Evolutionary conservation across 1,140 invertebrate genomes (phyloP).

Genomic region (Drosophila subpulchrella): DNA sequence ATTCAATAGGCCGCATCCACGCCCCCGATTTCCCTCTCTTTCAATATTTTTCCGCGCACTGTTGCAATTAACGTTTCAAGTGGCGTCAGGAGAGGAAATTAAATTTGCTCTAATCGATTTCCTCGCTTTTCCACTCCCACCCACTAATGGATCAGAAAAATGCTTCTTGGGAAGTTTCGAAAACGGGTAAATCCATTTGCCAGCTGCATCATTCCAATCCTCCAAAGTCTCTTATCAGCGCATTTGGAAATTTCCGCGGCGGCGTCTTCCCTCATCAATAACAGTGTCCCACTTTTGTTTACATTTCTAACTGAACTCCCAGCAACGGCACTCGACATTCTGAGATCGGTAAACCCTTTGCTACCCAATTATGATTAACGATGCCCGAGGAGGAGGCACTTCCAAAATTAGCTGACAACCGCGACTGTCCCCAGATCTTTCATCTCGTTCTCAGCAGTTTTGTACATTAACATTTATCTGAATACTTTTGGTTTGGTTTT

Average conservation of each 20-base stretch:
- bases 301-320: slow-evolving; percentile 23
- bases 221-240: slow-evolving; percentile 18
- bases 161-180: slow-evolving; percentile 21
- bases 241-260: slow-evolving; percentile 11
- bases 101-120: slow-evolving; percentile 41
- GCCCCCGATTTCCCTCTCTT: background rate
- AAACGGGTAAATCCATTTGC: slow-evolving; percentile 13
- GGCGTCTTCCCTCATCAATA: slow-evolving; percentile 12
- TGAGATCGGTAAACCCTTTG: slow-evolving; percentile 52
- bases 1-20: slow-evolving; percentile 32
- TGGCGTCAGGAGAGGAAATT: slow-evolving; percentile 67
- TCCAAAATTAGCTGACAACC: slow-evolving; percentile 58
- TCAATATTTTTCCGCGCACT: background rate
- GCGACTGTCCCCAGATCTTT: slow-evolving; percentile 50
- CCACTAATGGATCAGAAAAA: slow-evolving; percentile 16
- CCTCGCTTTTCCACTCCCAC: background rate
- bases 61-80: slow-evolving; percentile 70
- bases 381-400: slow-evolving; percentile 32
- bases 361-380: slow-evolving; percentile 75
- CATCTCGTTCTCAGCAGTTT: slow-evolving; percentile 56
- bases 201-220: slow-evolving; percentile 13
- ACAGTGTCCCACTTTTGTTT: slow-evolving; percentile 3
- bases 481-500: slow-evolving; percentile 28
- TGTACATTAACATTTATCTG: slow-evolving; percentile 54
- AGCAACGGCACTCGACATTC: slow-evolving; percentile 1